phyloP scores from a whole-genome alignment of 2,888 invertebrate species.

The Apamea anceps region DNA sequence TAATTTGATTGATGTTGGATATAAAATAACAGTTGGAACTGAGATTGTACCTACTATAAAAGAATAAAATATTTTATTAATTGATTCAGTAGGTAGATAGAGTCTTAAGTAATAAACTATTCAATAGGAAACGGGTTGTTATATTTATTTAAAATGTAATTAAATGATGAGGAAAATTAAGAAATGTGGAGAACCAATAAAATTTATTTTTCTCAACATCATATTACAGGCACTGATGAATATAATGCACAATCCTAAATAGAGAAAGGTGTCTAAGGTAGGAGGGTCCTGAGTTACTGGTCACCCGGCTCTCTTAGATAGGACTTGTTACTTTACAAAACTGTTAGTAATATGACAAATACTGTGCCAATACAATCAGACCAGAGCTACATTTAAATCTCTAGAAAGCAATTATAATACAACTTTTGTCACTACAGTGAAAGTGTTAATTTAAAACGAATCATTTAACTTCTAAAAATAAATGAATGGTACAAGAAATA shows the following conservation, averaged over 20 bases:
- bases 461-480: slow-evolving; percentile 52
- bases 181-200: background rate
- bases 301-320: background rate
- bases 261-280: background rate
- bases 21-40: background rate
- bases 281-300: background rate
- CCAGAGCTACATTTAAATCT: slow-evolving; percentile 9
- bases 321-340: too few relatives aligned
- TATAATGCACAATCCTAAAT: background rate
- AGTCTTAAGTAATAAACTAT: background rate
- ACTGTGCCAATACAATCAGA: background rate
- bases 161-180: background rate
- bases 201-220: background rate
- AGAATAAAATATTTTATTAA: slow-evolving; percentile 22
- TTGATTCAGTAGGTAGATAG: background rate
- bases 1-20: slow-evolving; percentile 40
- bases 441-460: slow-evolving; percentile 59
- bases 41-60: background rate
- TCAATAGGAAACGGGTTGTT: background rate
- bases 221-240: background rate
- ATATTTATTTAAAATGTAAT: background rate
- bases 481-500: slow-evolving; percentile 54
- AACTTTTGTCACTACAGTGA: slow-evolving; percentile 40
- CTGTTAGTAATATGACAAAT: background rate
- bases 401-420: slow-evolving; percentile 24